Conservation (phyloP, 2,797 vertebrate genomes). For the Zalophus californianus region DNA sequence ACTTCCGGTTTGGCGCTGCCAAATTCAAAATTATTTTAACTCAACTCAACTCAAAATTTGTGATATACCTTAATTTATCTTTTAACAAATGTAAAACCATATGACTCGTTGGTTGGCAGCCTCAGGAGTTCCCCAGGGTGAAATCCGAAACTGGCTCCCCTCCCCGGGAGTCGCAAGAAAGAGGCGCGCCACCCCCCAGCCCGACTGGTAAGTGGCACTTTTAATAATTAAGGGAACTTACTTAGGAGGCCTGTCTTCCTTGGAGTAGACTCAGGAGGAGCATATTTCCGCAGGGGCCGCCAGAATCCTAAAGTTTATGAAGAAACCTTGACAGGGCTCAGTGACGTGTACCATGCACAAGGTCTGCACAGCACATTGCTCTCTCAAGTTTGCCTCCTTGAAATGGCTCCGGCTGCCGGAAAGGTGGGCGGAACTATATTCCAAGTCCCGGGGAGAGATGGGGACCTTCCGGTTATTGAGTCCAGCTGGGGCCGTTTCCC, state of each 20-base stretch:
- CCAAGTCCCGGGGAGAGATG: background rate
- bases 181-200: background rate
- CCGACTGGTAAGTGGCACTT: background rate
- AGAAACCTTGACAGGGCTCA: background rate
- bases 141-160: background rate
- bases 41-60: background rate
- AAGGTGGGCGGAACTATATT: background rate
- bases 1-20: background rate
- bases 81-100: background rate
- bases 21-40: background rate
- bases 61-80: background rate
- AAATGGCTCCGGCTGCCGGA: background rate
- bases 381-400: background rate
- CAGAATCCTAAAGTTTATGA: background rate
- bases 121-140: background rate
- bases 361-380: background rate
- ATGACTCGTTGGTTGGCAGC: background rate
- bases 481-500: background rate
- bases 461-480: rapidly evolving
- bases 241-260: background rate
- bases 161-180: too few relatives aligned
- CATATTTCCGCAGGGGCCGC: background rate
- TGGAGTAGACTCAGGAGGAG: background rate
- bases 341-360: too few relatives aligned
- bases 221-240: background rate